Evolutionary conservation across 2,113 vertebrate species (phyloP).

Genomic region (Bubo bubo): DNA sequence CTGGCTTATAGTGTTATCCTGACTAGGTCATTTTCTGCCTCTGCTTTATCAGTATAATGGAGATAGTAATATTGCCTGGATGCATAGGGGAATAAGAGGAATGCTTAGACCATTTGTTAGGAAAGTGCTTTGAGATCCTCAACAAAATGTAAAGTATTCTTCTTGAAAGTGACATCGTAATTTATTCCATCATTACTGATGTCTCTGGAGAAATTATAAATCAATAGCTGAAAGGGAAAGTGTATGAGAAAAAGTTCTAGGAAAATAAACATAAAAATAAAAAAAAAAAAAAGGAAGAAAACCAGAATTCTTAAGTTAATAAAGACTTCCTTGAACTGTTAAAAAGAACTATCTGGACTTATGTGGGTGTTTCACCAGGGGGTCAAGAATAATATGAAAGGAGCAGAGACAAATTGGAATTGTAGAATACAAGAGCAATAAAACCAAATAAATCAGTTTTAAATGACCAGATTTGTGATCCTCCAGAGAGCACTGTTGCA

Average conservation of each 20-base stretch:
- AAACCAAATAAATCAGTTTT: constrained; percentile 63
- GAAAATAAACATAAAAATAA: background rate
- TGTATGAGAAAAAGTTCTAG: constrained; percentile 43
- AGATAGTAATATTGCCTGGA: background rate
- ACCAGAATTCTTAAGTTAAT: constrained; percentile 16
- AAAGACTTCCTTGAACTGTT: constrained; percentile 40
- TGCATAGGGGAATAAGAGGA: background rate
- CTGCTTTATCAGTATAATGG: background rate
- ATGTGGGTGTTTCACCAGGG: constrained; percentile 37
- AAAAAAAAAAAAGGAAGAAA: background rate
- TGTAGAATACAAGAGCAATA: constrained; percentile 41
- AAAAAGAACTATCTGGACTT: constrained; percentile 32
- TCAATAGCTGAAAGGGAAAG: constrained; percentile 36
- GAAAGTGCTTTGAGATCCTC: background rate
- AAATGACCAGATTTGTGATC: constrained; percentile 56
- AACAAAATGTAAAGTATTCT: constrained; percentile 3
- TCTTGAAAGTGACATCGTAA: background rate
- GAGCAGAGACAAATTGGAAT: constrained; percentile 54
- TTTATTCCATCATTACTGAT: constrained; percentile 21
- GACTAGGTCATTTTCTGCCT: background rate
- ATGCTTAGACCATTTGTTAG: background rate
- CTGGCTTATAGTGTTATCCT: background rate
- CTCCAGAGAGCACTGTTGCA: constrained; percentile 39
- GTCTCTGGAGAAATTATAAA: constrained; percentile 44
- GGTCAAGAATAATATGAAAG: constrained; percentile 65